Base-by-base conservation (phyloP, 2,113 vertebrate genomes). In the Chaenogobius annularis region DNA sequence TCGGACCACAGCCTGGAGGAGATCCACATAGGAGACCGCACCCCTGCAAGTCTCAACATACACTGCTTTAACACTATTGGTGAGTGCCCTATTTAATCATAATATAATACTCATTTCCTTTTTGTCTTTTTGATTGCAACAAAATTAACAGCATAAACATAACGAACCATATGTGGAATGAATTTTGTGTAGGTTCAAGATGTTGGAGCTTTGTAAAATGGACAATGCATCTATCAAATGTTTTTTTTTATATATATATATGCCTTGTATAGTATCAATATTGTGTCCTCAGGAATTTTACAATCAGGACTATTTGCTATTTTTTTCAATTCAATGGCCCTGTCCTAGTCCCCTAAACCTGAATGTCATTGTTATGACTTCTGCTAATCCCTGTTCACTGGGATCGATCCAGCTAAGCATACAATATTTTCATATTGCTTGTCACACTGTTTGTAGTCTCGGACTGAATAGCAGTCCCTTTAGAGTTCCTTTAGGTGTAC, bases 1-100 rank as follows among this genome's bases (percentile, higher is more conserved):
- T 93, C 93, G 7, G 96, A 97, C 84, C 92, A 88, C 72, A 88
- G 87, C 73, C 91, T 98, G 81, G 94, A 96, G 77, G 92, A 95
- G 86, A 93, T 99, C 90, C 95, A 95, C 43, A 80, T 97, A n/a
- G 90, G 90, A 14, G 95, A 92, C 44, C 91, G 85, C 43, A 94
- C 91, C 55, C 93, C 94, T 12, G 17, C 88, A 1, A 92, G 93
- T 78, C 91, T 96, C 80, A 90, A 84, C 71, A 93, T 98, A 83
- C 94, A 95, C 75, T 87, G 91, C 69, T 98, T 98, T 74, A 95
- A 93, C 83, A 90, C 93, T 35, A 64, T 92, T 1, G 92, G 93
- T 93, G 81, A 90, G 91, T 46, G 44, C 12, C 44, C 10, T 46
- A 13, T 46, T 46, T 46, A 52, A 19, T 7, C 19, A 52, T 52